A percentile compares a stretch with the other conserved stretches of the same genome.
Evolutionary conservation across 2,797 vertebrate genomes (phyloP).

Genomic region (Sparus aurata): DNA sequence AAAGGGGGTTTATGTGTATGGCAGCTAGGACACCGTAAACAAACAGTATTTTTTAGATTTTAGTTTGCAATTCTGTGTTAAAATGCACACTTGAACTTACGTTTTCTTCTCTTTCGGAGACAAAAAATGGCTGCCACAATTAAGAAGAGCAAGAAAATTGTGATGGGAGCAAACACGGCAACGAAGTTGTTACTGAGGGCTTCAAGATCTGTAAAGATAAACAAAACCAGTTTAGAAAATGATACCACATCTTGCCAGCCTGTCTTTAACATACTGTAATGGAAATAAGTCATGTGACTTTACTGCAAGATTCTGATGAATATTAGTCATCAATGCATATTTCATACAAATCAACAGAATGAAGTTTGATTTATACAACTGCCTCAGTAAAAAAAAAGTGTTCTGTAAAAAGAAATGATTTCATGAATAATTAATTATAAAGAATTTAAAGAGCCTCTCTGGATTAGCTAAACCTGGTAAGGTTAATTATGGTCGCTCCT

Average conservation of each 20-base stretch:
- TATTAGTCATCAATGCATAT: no score
- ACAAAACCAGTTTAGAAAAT: neutral
- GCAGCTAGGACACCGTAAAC: neutral
- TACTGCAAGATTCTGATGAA: no score
- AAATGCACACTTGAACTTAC: neutral
- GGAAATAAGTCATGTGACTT: no score
- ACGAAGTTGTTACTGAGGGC: rapidly evolving
- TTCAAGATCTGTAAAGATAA: neutral
- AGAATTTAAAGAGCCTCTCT: no score
- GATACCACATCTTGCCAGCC: neutral
- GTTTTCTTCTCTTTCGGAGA: rapidly evolving
- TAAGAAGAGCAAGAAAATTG: rapidly evolving
- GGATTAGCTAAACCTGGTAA: neutral
- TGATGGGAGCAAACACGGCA: rapidly evolving
- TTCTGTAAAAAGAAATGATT: neutral
- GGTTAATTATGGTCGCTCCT: no score
- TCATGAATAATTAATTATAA: neutral
- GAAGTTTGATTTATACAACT: neutral
- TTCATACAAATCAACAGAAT: neutral
- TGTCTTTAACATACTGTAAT: neutral
- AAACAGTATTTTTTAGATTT: neutral
- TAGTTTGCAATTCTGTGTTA: neutral
- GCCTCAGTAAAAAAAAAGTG: no score
- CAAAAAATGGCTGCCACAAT: neutral
- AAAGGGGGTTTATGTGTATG: no score